phyloP scores from a whole-genome alignment of 1,140 invertebrate species.

The Chrysomallon squamiferum region DNA sequence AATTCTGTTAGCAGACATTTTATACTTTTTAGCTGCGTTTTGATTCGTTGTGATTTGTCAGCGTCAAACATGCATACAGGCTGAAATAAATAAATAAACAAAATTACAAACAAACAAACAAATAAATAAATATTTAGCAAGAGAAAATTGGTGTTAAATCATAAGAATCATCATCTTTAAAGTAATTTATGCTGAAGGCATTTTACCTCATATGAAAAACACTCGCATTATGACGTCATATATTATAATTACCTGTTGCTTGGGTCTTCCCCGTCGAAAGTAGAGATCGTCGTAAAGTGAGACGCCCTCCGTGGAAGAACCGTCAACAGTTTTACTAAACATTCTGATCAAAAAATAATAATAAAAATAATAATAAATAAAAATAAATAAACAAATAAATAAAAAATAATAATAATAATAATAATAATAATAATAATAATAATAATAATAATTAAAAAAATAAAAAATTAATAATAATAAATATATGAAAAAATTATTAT shows the following conservation, averaged over 20 bases:
- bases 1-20: constrained; percentile 39
- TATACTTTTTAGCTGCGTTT: constrained; percentile 41
- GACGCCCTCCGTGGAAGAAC: constrained; percentile 24
- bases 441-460: too few relatives aligned
- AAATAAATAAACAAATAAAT: background rate
- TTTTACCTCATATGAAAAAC: too few relatives aligned
- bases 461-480: too few relatives aligned
- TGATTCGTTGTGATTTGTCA: constrained; percentile 44
- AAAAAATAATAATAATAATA: background rate
- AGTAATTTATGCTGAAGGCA: too few relatives aligned
- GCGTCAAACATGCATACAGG: constrained; percentile 41
- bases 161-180: too few relatives aligned
- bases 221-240: background rate
- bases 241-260: constrained; percentile 26
- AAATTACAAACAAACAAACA: too few relatives aligned
- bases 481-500: too few relatives aligned
- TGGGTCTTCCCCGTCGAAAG: constrained; percentile 29
- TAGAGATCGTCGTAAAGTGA: constrained; percentile 41
- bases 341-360: constrained; percentile 13
- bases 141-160: too few relatives aligned
- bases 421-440: background rate
- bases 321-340: constrained; percentile 21
- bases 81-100: constrained; percentile 20
- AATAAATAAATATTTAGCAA: too few relatives aligned
- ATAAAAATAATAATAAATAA: background rate